Conservation (phyloP, 2,888 invertebrate species). For the Tetragonisca angustula region DNA sequence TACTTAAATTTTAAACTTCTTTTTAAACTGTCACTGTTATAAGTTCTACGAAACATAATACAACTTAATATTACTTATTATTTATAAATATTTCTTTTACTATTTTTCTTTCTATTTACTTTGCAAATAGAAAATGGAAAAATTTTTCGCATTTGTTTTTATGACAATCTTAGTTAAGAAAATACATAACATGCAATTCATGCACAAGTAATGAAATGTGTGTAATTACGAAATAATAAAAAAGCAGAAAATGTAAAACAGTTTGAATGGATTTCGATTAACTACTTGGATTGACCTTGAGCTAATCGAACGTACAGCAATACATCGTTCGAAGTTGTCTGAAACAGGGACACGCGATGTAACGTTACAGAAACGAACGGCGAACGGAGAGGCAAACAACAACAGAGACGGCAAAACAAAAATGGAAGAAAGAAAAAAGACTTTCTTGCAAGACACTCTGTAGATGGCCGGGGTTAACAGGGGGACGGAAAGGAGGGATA, state of each 20-base stretch:
- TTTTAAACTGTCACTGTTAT: too few species aligned
- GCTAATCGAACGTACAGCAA: neutral
- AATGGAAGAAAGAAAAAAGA: conserved; percentile 39
- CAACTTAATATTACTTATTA: too few species aligned
- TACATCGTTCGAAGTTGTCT: neutral
- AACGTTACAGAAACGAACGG: neutral
- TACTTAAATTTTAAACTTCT: too few species aligned
- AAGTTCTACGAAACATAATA: too few species aligned
- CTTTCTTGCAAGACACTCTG: conserved; percentile 69
- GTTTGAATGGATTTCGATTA: neutral
- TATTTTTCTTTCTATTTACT: too few species aligned
- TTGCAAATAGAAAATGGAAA: too few species aligned
- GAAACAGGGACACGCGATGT: neutral
- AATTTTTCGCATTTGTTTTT: too few species aligned
- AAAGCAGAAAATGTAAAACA: too few species aligned
- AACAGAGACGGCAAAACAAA: conserved; percentile 2
- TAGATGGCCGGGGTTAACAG: conserved; percentile 65
- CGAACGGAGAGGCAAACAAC: conserved; percentile 9
- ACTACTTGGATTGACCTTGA: conserved; percentile 30
- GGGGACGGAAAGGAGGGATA: conserved; percentile 79
- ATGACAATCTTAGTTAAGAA: too few species aligned
- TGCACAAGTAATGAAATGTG: neutral
- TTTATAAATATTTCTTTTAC: too few species aligned
- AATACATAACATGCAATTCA: too few species aligned
- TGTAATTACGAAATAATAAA: neutral